A percentile compares a stretch with the other conserved stretches of the same genome.
These are phyloP conservation scores for Chaenodraco wilsoni DNA, from an alignment of 2,797 vertebrate genomes.

Conservation along the genomic window DNA sequence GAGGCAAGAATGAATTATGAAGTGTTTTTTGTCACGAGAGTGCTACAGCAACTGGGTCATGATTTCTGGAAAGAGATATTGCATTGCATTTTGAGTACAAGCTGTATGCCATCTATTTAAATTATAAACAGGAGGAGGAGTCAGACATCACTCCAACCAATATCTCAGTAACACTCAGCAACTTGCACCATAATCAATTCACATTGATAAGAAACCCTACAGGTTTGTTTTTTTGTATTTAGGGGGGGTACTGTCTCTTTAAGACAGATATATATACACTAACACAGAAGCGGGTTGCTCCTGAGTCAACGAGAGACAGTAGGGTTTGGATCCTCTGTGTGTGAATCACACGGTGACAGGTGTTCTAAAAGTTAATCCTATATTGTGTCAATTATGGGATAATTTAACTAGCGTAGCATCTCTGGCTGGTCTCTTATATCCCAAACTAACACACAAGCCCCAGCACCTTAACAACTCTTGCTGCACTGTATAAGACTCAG, in stretches of 20 bases:
- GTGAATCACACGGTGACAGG: not conserved
- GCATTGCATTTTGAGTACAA: too few species aligned
- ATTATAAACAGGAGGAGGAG: too few species aligned
- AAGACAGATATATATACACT: not conserved
- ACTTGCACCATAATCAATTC: too few species aligned
- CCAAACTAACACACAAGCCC: not conserved
- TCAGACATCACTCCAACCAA: too few species aligned
- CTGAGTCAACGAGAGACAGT: not conserved
- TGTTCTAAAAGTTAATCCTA: not conserved
- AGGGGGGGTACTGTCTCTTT: too few species aligned
- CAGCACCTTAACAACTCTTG: not conserved
- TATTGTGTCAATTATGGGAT: not conserved
- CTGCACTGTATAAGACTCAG: not conserved
- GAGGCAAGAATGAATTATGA: not conserved
- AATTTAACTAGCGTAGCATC: not conserved
- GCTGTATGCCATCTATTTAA: too few species aligned
- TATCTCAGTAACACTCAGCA: too few species aligned
- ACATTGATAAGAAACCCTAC: too few species aligned
- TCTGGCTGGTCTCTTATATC: not conserved
- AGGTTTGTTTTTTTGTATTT: too few species aligned
- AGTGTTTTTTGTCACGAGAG: not conserved
- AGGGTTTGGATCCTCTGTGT: not conserved
- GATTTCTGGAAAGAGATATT: too few species aligned
- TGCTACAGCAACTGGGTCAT: not conserved
- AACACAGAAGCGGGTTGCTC: not conserved